Base-by-base conservation (phyloP, 2,888 invertebrate species). In the Eledone cirrhosa region DNA sequence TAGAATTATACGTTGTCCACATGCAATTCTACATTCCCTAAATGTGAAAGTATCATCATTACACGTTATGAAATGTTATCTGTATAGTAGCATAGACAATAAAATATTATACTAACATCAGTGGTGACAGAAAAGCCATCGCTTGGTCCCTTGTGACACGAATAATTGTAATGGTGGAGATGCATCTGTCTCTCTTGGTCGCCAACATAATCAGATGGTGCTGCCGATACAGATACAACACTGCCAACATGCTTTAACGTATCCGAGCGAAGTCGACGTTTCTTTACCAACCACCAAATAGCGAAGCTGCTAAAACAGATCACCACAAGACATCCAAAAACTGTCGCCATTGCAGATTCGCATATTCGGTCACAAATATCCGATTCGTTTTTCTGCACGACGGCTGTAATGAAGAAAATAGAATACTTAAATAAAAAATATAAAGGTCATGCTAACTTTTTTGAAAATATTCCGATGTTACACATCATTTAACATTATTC, bases 151-250 rank as follows among this genome's bases (percentile, higher is more conserved):
- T 72, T 72, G 1, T 31, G 14, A 13, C 33, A 31, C 13, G 33
- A 72, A n/a, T 72, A 72, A 16, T 31, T 72, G 72, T 41, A 19
- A 33, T 72, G 31, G n/a, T 72, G 72, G n/a, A 41, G 72, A 13
- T 72, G 72, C 33, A 65, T 31, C 47, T 75, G 59, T 33, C 84
- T 80, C 47, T 86, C 85, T 27, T 84, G 81, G 22, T 89, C 89
- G 53, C 88, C 89, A 29, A 88, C 85, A 81, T 90, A 90, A 80
- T 90, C 90, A 0, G 90, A 90, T 0, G 90, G 90, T 22, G 89
- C 83, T 7, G 88, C 89, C 14, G 88, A 88, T 79, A 90, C 84
- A 13, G 89, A 89, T 8, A 86, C 86, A 24, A 85, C 81, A 78
- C 89, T 89, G 53, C 86, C 86, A 16, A 89, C 87, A 78, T 88